phyloP scores from a whole-genome alignment of 2,888 invertebrate genomes.

The Kuschelorhynchus macadamiae region DNA sequence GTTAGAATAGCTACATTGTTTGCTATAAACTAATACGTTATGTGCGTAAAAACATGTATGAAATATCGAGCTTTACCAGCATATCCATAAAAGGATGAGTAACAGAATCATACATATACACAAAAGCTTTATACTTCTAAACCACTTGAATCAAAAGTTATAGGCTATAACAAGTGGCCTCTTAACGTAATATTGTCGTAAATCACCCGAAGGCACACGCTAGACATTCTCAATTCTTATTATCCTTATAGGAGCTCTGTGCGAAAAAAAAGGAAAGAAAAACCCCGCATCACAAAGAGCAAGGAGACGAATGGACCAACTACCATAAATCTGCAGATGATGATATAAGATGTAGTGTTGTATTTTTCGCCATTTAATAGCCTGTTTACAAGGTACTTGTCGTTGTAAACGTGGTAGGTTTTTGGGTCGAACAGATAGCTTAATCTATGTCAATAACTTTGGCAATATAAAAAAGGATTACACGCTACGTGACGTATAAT shows the following conservation, averaged over 20 bases:
- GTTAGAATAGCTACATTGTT: too few species aligned
- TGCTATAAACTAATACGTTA: too few species aligned
- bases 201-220: constrained; percentile 67
- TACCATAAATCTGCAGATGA: constrained; percentile 69
- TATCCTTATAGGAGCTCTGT: constrained; percentile 22
- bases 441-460: constrained; percentile 62
- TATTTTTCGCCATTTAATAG: constrained; percentile 66
- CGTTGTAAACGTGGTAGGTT: constrained; percentile 15
- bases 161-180: constrained; percentile 70
- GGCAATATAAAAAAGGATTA: constrained; percentile 50
- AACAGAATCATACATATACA: too few species aligned
- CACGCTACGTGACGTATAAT: too few species aligned
- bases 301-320: constrained; percentile 63
- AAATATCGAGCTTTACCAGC: too few species aligned
- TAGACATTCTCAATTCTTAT: constrained; percentile 60
- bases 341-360: constrained; percentile 67
- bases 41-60: too few species aligned
- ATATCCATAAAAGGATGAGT: too few species aligned
- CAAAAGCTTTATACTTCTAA: constrained; percentile 22
- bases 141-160: constrained; percentile 69
- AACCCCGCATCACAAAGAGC: constrained; percentile 60
- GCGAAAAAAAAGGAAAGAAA: constrained; percentile 55
- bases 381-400: constrained; percentile 66
- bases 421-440: constrained; percentile 30
- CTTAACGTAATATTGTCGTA: constrained; percentile 69